Evolutionary conservation across 1,140 invertebrate species (phyloP).

Genomic region (Sitobion miscanthi): DNA sequence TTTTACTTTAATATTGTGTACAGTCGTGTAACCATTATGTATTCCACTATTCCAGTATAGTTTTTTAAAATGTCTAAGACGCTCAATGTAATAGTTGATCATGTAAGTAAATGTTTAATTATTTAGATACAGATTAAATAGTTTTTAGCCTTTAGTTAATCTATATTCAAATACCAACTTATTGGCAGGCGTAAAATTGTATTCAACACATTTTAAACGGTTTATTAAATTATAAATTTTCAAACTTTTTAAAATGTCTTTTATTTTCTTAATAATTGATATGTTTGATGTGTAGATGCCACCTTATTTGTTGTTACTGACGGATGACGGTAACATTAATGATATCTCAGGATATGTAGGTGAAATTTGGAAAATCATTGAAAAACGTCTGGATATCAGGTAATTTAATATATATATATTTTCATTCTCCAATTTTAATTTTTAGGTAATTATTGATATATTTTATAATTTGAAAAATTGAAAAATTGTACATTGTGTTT

Average conservation of each 20-base stretch:
- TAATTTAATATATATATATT: conserved; percentile 36
- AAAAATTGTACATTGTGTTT: not conserved
- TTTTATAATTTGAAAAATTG: not conserved
- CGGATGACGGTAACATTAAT: not conserved
- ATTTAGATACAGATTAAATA: not conserved
- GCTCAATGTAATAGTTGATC: conserved; percentile 26
- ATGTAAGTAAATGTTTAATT: conserved; percentile 23
- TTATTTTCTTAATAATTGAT: not conserved
- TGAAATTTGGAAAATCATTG: conserved; percentile 52
- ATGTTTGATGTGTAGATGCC: conserved; percentile 14
- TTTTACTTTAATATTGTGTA: not conserved
- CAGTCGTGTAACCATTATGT: not conserved
- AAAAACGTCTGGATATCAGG: conserved; percentile 3
- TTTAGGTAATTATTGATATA: not conserved
- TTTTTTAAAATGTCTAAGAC: conserved; percentile 32
- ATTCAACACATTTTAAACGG: not conserved
- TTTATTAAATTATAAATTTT: not conserved
- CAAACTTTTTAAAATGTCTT: not conserved
- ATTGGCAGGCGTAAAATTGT: not conserved
- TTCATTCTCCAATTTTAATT: not conserved
- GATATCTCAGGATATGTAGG: conserved; percentile 45
- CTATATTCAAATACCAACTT: not conserved
- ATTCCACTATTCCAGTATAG: too few relatives aligned
- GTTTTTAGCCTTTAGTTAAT: not conserved
- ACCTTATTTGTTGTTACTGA: conserved; percentile 35